Conservation (phyloP, 2,888 invertebrate genomes). For the Dryadula phaetusa region DNA sequence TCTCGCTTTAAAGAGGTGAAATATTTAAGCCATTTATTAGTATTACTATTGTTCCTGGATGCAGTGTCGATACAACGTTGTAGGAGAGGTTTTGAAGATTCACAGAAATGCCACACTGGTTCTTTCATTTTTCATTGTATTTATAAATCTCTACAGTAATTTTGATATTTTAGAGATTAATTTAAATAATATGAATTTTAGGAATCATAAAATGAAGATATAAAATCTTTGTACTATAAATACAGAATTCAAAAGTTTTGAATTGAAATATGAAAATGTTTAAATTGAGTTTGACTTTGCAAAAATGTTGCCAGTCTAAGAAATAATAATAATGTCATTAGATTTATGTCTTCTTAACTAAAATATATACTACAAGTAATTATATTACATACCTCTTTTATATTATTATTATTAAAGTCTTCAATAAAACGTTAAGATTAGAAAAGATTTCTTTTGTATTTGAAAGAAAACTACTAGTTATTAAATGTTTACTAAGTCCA, state of each 20-base stretch:
- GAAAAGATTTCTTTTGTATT: too few species aligned
- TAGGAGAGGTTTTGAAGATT: slow-evolving; percentile 42
- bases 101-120: slow-evolving; percentile 46
- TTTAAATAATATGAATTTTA: background rate
- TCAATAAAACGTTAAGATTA: too few species aligned
- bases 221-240: too few species aligned
- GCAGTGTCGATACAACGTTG: slow-evolving; percentile 39
- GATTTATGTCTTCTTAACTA: background rate
- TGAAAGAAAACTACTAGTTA: too few species aligned
- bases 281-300: background rate
- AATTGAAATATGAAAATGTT: background rate
- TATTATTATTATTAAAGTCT: too few species aligned
- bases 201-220: background rate
- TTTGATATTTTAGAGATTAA: background rate
- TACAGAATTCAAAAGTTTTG: background rate
- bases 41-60: slow-evolving; percentile 14
- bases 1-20: slow-evolving; percentile 31
- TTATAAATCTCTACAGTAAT: background rate
- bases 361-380: too few species aligned
- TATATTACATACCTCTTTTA: too few species aligned
- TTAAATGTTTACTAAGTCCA: too few species aligned
- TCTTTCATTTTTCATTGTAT: background rate
- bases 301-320: background rate
- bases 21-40: slow-evolving; percentile 47
- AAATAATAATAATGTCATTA: background rate